These are phyloP conservation scores for Limonius californicus DNA, from an alignment of 1,140 invertebrate species.

Conservation along the genomic window DNA sequence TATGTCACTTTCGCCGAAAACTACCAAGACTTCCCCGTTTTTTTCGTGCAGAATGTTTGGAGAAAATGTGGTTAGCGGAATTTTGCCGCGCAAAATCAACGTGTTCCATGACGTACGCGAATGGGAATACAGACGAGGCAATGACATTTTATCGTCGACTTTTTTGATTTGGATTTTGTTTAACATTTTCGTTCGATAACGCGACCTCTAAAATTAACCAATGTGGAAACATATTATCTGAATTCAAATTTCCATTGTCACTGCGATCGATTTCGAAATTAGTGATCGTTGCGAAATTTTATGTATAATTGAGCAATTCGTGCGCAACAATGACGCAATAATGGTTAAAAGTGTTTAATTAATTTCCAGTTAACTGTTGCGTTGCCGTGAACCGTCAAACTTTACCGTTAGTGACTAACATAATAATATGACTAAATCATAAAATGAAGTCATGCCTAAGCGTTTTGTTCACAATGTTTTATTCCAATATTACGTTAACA, in stretches of 20 bases:
- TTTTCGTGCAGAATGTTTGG: too few relatives aligned
- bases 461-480: background rate
- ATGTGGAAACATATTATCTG: background rate
- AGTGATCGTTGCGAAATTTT: background rate
- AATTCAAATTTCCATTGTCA: background rate
- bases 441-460: slow-evolving; percentile 5
- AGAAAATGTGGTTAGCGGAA: background rate
- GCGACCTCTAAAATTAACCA: background rate
- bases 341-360: slow-evolving; percentile 10
- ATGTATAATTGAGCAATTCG: slow-evolving; percentile 3
- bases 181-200: background rate
- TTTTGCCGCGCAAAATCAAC: background rate
- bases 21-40: too few relatives aligned
- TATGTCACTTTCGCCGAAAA: too few relatives aligned
- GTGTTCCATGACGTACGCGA: background rate
- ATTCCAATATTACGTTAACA: background rate
- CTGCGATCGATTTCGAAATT: background rate
- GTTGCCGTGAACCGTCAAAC: slow-evolving; percentile 10
- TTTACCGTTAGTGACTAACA: slow-evolving; percentile 12
- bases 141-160: background rate
- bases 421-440: slow-evolving; percentile 12
- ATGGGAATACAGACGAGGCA: background rate
- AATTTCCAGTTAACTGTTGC: slow-evolving; percentile 12
- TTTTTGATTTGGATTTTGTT: too few relatives aligned
- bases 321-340: slow-evolving; percentile 8